Evolutionary conservation across 2,113 vertebrate species (phyloP).

Genomic region (Scortum barcoo): DNA sequence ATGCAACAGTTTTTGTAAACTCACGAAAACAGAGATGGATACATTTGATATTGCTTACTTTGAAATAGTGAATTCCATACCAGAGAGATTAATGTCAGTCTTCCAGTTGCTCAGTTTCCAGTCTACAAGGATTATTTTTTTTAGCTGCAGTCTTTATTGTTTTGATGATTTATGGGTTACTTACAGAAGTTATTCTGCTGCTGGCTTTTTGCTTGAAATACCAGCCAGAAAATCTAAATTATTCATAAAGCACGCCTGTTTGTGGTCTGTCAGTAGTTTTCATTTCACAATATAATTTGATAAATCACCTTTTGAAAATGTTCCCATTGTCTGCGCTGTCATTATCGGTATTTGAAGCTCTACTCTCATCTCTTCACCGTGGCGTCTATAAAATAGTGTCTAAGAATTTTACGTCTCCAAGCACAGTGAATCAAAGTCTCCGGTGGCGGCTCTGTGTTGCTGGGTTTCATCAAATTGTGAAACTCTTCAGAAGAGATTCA

Average conservation of each 20-base stretch:
- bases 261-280: constrained; percentile 22
- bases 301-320: constrained; percentile 18
- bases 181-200: background rate
- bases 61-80: background rate
- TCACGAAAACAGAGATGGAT: background rate
- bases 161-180: constrained; percentile 7
- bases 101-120: constrained; percentile 16
- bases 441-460: background rate
- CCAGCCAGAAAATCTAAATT: constrained; percentile 30
- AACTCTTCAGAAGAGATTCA: background rate
- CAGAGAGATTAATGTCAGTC: background rate
- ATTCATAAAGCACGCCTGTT: constrained; percentile 41
- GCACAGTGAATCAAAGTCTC: background rate
- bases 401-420: background rate
- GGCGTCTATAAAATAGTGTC: background rate
- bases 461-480: background rate
- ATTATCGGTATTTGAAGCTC: constrained; percentile 17
- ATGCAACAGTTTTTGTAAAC: background rate
- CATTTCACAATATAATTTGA: constrained; percentile 26
- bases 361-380: background rate
- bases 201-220: constrained; percentile 15
- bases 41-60: background rate
- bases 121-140: background rate
- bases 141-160: background rate
- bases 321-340: background rate